These are phyloP conservation scores for Dryadula phaetusa DNA, from an alignment of 2,888 invertebrate genomes.

Conservation along the genomic window DNA sequence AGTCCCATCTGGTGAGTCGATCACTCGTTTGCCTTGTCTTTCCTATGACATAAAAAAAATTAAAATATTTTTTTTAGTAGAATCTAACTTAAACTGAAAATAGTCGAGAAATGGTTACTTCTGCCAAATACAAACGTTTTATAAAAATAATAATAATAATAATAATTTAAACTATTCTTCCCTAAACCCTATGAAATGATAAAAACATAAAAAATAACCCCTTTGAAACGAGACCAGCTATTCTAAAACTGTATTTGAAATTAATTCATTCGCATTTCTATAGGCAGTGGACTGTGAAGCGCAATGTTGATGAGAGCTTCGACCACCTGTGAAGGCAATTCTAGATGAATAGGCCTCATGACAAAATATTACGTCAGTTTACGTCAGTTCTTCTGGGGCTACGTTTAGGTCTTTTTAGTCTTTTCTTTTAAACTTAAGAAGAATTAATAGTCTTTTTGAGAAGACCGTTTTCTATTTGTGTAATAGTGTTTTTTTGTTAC, in stretches of 20 bases:
- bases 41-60: too few relatives aligned
- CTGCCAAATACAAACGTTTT: too few relatives aligned
- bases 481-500: not conserved
- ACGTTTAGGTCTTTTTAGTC: conserved; percentile 1
- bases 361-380: conserved; percentile 19
- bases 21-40: too few relatives aligned
- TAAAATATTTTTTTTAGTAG: too few relatives aligned
- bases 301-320: conserved; percentile 29
- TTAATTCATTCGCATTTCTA: conserved; percentile 28
- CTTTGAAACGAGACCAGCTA: not conserved
- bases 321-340: conserved; percentile 22
- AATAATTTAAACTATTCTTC: not conserved
- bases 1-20: too few relatives aligned
- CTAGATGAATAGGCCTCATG: conserved; percentile 20
- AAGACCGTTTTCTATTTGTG: not conserved
- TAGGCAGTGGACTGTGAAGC: conserved; percentile 33
- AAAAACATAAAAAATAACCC: not conserved
- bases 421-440: not conserved
- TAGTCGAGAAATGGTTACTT: too few relatives aligned
- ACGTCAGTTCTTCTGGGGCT: conserved; percentile 1
- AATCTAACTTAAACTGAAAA: too few relatives aligned
- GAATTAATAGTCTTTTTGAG: not conserved
- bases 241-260: conserved; percentile 23
- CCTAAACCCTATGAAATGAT: not conserved
- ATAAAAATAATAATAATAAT: too few relatives aligned